These are phyloP conservation scores for Platycheirus rosarum DNA, from an alignment of 2,888 invertebrate species.

Conservation along the genomic window DNA sequence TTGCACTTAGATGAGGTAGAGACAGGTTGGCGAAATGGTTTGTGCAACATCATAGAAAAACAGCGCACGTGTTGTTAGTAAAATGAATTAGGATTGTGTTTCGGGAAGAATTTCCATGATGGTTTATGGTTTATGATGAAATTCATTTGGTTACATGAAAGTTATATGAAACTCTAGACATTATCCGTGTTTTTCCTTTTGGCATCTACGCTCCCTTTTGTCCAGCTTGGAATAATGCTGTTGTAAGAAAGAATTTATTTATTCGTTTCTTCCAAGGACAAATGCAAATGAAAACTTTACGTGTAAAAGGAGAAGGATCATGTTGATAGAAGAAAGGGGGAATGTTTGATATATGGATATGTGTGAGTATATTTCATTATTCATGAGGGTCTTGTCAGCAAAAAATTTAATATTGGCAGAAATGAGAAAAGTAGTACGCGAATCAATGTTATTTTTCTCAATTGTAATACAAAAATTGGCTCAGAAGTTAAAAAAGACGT, in stretches of 20 bases:
- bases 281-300: neutral
- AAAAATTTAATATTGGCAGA: too few relatives aligned
- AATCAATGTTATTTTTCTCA: too few relatives aligned
- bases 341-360: neutral
- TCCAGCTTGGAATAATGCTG: neutral
- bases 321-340: neutral
- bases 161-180: conserved; percentile 16
- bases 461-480: too few relatives aligned
- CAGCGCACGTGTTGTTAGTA: conserved; percentile 22
- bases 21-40: neutral
- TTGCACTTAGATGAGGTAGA: conserved; percentile 21
- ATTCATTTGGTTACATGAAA: conserved; percentile 46
- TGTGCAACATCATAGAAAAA: conserved; percentile 4
- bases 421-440: too few relatives aligned
- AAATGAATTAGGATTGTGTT: conserved; percentile 43
- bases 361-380: too few relatives aligned
- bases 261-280: too few relatives aligned
- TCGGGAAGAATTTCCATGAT: neutral
- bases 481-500: too few relatives aligned
- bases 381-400: too few relatives aligned
- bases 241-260: neutral
- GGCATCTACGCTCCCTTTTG: neutral
- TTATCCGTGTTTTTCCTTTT: neutral
- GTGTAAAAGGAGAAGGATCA: neutral
- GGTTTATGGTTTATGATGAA: conserved; percentile 31